Evolutionary conservation across 2,888 invertebrate species (phyloP), one percentile per base, ranked within the genome.

Genomic region (Julus scandinavius): DNA sequence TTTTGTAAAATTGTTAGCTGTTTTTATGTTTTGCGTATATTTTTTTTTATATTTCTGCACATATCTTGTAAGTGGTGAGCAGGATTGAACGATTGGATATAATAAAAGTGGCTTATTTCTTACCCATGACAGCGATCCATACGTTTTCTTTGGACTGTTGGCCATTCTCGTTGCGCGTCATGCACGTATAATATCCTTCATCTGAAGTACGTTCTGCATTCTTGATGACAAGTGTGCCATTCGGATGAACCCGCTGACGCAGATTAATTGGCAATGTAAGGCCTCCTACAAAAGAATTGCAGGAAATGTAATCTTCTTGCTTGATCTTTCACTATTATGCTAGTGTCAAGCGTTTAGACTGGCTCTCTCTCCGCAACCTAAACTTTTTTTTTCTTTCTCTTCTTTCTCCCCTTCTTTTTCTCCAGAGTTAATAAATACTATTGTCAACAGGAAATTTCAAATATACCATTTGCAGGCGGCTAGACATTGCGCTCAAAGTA

Each of bases 41-140:
- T 45, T 45, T 45, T 45, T 45, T n/a, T n/a, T n/a, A n/a, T 45
- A 45, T 45, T 45, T 45, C 41, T 6, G 41, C 6, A 45, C 41
- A 45, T 45, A 45, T 45, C 41, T 45, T 6, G n/a, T n/a, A n/a
- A n/a, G n/a, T n/a, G n/a, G n/a, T n/a, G n/a, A n/a, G n/a, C n/a
- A n/a, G 45, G 17, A 85, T n/a, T 17, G 29, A 50, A 6, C 17
- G 85, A 85, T 80, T 38, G 80, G 38, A 38, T 38, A 63, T 80
- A 80, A 80, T 38, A 80, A 80, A 80, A 80, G 80, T 29, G 9
- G 38, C 13, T 29, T 38, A 45, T 45, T 87, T 38, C 88, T 86
- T 85, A 89, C 89, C 89, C 50, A 87, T 89, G 38, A 89, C 88
- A 41, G 86, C 63, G 40, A 89, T 87, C 89, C 88, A 89, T 15